Evolutionary conservation across 2,113 vertebrate genomes (phyloP).

Genomic region (Elachura formosa): DNA sequence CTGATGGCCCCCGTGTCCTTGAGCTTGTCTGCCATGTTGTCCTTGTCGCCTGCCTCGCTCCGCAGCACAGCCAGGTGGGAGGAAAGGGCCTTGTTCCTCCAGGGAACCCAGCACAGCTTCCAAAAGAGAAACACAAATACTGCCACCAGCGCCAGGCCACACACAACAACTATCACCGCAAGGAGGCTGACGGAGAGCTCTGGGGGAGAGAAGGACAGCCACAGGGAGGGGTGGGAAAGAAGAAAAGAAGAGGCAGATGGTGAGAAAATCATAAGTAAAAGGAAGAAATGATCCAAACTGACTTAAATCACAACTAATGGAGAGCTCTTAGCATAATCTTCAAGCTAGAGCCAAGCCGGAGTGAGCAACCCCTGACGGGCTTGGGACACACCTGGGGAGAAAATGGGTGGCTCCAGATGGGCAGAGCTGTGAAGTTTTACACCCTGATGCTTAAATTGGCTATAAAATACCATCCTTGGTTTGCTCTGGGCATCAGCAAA

Average conservation of each 20-base stretch:
- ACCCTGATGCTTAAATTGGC: not conserved
- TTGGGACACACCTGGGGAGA: not conserved
- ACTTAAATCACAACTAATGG: not conserved
- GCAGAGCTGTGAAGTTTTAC: not conserved
- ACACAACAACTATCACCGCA: slow-evolving; percentile 83
- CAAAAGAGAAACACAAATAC: slow-evolving; percentile 88
- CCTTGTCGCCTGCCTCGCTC: slow-evolving; percentile 48
- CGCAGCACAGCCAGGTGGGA: slow-evolving; percentile 62
- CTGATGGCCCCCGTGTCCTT: slow-evolving; percentile 82
- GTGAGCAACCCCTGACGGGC: not conserved
- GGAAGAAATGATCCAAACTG: not conserved
- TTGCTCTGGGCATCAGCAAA: not conserved
- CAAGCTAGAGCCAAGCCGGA: not conserved
- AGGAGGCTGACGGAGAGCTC: slow-evolving; percentile 90
- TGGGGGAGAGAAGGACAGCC: slow-evolving; percentile 65
- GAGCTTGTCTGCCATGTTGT: slow-evolving; percentile 89
- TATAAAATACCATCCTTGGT: not conserved
- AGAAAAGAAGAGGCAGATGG: slow-evolving; percentile 56
- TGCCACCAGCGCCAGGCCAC: slow-evolving; percentile 88
- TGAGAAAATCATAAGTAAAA: slow-evolving; percentile 52
- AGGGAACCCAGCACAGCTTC: slow-evolving; percentile 88
- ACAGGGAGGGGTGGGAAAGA: not conserved
- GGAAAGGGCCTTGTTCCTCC: slow-evolving; percentile 80
- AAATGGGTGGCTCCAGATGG: not conserved
- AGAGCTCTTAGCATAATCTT: not conserved